Evolutionary conservation across 2,113 vertebrate genomes (phyloP), one percentile per base, ranked within the genome.

Genomic region (Rhea americana): DNA sequence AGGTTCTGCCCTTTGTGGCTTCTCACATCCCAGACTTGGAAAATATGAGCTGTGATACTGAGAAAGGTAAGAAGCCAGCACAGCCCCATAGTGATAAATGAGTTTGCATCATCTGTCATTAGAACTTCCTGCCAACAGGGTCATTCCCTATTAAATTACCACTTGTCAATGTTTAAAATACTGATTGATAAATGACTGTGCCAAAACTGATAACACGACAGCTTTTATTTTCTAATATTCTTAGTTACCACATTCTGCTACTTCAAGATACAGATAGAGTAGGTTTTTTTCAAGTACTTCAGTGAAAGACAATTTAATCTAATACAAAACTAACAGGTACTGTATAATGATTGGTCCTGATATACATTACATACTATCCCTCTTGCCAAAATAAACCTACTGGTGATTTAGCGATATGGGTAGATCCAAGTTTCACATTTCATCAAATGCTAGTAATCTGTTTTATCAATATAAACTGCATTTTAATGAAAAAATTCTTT

Each of bases 81-180:
- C 93, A 97, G 97, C 92, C 97, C 96, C 91, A 93, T 95, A 92
- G 97, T 99, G 99, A 99, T 99, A 98, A 99, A 99, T 98, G 98
- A 98, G 98, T 98, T 98, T 99, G 98, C 97, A 99, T 99, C 98
- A 99, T 99, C 98, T 99, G 98, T 98, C 98, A 98, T 98, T 97
- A 97, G 97, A 97, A 98, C 98, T 99, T 99, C 98, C 98, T 98
- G 99, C 98, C 98, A 98, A 98, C 97, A 98, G 98, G 98, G 98
- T 98, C 98, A 99, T 97, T 99, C 98, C 96, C 98, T 98, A 99
- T 99, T 99, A 99, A 99, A 99, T 99, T 98, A 99, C 98, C 98
- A 98, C 98, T 98, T 99, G 98, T 99, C 99, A 99, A 98, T 99
- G 98, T 98, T 98, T 98, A 98, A 98, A 98, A 98, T 98, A 97